Conservation (phyloP, 2,797 vertebrate species). For the Acanthurus leucopareius region DNA sequence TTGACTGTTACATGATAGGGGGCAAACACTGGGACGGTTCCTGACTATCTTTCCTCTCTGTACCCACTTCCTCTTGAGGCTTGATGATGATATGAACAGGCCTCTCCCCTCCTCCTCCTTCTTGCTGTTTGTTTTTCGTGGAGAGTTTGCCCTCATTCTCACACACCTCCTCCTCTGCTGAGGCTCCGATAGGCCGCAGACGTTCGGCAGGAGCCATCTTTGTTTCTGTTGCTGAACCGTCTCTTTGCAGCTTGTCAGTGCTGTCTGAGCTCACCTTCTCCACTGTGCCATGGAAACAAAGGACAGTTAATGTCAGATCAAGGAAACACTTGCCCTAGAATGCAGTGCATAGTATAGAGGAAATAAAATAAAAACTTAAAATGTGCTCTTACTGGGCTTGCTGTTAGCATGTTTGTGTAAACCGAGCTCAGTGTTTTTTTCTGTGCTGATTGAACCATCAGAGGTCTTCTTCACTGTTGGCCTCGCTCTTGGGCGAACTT, state of each 20-base stretch:
- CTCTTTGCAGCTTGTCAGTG: slow-evolving; percentile 77
- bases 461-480: slow-evolving; percentile 80
- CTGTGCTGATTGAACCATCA: slow-evolving; percentile 68
- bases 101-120: slow-evolving; percentile 71
- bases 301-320: slow-evolving; percentile 5
- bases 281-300: slow-evolving; percentile 54
- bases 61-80: slow-evolving; percentile 72
- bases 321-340: background rate
- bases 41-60: slow-evolving; percentile 68
- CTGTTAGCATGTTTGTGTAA: slow-evolving; percentile 61
- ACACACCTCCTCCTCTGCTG: slow-evolving; percentile 77
- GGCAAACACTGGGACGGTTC: slow-evolving; percentile 72
- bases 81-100: slow-evolving; percentile 85
- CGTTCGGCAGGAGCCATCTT: slow-evolving; percentile 75
- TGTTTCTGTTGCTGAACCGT: slow-evolving; percentile 63
- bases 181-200: slow-evolving; percentile 84
- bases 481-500: slow-evolving; percentile 79
- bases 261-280: slow-evolving; percentile 76
- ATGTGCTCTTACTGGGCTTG: slow-evolving; percentile 69
- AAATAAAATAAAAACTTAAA: background rate
- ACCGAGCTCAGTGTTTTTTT: slow-evolving; percentile 67
- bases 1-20: slow-evolving; percentile 69
- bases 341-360: background rate
- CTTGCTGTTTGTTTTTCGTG: slow-evolving; percentile 53
- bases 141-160: slow-evolving; percentile 62